Percentiles rank a stretch among this genome's conserved stretches.
These are phyloP conservation scores for Drosophila ogumai DNA, from an alignment of 1,140 invertebrate species.

Conservation along the genomic window DNA sequence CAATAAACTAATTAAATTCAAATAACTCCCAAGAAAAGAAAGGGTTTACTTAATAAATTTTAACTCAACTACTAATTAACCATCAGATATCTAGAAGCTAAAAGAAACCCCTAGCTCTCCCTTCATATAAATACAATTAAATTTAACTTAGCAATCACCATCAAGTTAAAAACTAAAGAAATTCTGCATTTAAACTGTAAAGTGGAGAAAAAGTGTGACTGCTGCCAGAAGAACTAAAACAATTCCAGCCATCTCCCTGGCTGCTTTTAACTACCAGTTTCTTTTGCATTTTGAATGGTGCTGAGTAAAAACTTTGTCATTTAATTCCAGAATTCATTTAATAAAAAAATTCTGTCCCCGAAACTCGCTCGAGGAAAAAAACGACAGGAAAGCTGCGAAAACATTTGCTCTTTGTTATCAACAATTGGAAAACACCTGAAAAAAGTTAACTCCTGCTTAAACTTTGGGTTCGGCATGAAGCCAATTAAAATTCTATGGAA, in stretches of 20 bases:
- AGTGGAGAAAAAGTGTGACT: background rate
- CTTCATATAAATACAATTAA: constrained; percentile 2
- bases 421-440: constrained; percentile 46
- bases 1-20: background rate
- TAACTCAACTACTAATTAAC: background rate
- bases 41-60: background rate
- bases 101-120: background rate
- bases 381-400: constrained; percentile 9
- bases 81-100: background rate
- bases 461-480: constrained; percentile 34
- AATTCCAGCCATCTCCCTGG: constrained; percentile 1
- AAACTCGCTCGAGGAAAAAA: constrained; percentile 3
- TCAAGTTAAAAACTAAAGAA: constrained; percentile 5
- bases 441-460: constrained; percentile 45
- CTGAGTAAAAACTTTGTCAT: constrained; percentile 24
- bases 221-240: constrained; percentile 10
- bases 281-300: constrained; percentile 30
- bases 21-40: background rate
- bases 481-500: constrained; percentile 51
- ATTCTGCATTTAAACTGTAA: constrained; percentile 23
- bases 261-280: constrained; percentile 17
- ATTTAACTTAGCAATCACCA: constrained; percentile 4
- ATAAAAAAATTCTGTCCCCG: background rate
- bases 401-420: constrained; percentile 43
- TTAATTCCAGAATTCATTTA: constrained; percentile 16